A percentile compares a stretch with the other conserved stretches of the same genome.
phyloP scores from a whole-genome alignment of 92 coral and sea anemone genomes.

The Porites divaricata region DNA sequence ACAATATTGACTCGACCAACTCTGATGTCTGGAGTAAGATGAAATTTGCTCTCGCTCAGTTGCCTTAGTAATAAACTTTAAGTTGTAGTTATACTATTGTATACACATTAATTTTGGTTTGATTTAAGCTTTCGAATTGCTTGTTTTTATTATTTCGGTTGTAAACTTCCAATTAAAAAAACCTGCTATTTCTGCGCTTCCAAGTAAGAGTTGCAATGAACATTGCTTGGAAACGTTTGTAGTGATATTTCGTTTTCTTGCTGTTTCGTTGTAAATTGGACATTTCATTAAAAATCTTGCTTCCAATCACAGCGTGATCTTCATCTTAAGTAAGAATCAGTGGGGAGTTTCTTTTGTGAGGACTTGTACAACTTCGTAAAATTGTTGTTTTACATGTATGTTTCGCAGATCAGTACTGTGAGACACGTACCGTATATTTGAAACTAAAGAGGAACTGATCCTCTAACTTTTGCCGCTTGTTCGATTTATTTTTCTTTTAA shows the following conservation, averaged over 20 bases:
- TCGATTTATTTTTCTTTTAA: no score
- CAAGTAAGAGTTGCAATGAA: background rate
- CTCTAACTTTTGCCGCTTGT: no score
- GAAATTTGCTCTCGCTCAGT: background rate
- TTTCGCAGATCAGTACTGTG: no score
- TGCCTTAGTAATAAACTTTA: background rate
- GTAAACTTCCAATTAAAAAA: no score
- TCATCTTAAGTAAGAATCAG: conserved; percentile 1
- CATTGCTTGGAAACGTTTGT: background rate
- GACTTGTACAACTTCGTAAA: background rate
- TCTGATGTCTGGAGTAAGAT: conserved; percentile 7
- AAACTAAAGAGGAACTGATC: no score
- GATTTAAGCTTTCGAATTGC: background rate
- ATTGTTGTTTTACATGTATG: background rate
- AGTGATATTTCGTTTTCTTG: background rate
- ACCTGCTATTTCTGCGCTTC: background rate
- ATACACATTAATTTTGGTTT: background rate
- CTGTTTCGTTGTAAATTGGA: no score
- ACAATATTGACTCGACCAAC: conserved; percentile 4
- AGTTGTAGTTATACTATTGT: background rate
- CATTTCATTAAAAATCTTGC: background rate
- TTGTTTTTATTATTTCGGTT: no score
- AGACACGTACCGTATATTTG: no score
- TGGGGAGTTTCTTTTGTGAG: conserved; percentile 15
- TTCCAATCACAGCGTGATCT: conserved; percentile 5